These are phyloP conservation scores for Eustalomyia histrio DNA, from an alignment of 2,888 invertebrate species.

Conservation along the genomic window DNA sequence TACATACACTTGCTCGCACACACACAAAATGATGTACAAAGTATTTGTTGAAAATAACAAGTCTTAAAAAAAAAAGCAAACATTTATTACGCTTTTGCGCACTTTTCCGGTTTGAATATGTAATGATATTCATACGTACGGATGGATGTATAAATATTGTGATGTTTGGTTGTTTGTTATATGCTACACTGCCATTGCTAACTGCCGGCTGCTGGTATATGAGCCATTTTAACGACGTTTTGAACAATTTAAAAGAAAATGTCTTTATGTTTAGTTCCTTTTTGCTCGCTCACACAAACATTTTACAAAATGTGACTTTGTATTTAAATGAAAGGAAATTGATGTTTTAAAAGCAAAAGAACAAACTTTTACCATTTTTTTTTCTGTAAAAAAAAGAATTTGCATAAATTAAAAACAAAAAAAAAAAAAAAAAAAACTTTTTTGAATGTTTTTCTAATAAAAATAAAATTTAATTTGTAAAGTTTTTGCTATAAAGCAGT, in stretches of 20 bases:
- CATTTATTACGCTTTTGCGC: constrained; percentile 66
- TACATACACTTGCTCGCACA: too few relatives aligned
- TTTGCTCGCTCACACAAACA: constrained; percentile 7
- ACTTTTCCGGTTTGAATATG: constrained; percentile 62
- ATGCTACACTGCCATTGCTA: constrained; percentile 7
- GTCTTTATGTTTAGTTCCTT: constrained; percentile 45
- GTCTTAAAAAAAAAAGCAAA: constrained; percentile 48
- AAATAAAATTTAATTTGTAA: not conserved
- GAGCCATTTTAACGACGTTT: constrained; percentile 66
- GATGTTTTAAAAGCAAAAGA: constrained; percentile 64
- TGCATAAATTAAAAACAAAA: constrained; percentile 28
- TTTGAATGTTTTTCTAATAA: not conserved
- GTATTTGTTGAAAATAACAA: constrained; percentile 20
- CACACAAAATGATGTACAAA: not conserved
- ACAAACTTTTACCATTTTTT: constrained; percentile 38
- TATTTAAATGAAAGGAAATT: constrained; percentile 64
- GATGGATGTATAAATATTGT: not conserved
- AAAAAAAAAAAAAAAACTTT: too few relatives aligned
- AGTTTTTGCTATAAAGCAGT: not conserved
- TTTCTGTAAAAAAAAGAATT: constrained; percentile 32
- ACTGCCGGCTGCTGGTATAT: constrained; percentile 43
- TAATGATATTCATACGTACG: constrained; percentile 8
- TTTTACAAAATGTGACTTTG: constrained; percentile 52
- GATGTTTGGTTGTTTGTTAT: constrained; percentile 10
- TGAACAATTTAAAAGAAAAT: constrained; percentile 65